phyloP scores from a whole-genome alignment of 2,797 vertebrate species.

The Schizopygopsis pylzovi region DNA sequence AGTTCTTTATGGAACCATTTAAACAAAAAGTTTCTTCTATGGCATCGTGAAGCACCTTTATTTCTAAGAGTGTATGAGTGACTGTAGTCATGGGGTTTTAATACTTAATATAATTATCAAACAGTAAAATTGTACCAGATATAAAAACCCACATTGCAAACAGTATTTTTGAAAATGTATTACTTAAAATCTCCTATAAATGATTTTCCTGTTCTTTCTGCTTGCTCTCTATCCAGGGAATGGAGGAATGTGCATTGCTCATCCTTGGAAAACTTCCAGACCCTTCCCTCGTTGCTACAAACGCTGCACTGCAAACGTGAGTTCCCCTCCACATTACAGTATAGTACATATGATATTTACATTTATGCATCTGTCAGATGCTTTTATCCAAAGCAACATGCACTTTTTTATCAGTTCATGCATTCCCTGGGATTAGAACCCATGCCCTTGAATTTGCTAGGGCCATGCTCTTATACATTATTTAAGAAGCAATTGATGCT shows the following conservation, averaged over 20 bases:
- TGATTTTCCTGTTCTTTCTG: neutral
- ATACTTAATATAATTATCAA: neutral
- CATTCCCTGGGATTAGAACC: neutral
- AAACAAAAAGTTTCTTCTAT: too few relatives aligned
- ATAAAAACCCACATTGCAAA: neutral
- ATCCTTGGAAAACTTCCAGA: constrained; percentile 93
- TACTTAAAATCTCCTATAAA: neutral
- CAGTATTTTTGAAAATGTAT: neutral
- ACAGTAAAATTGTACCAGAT: neutral
- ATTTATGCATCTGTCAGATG: neutral
- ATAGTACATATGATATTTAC: neutral
- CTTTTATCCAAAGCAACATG: neutral
- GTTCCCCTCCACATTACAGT: constrained; percentile 56
- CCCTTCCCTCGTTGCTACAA: constrained; percentile 86
- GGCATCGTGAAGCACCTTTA: too few relatives aligned
- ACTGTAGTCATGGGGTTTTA: neutral
- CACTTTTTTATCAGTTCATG: neutral
- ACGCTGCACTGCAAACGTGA: constrained; percentile 94
- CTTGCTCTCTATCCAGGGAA: constrained; percentile 77
- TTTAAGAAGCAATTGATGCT: neutral
- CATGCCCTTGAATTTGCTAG: neutral
- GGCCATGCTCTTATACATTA: neutral
- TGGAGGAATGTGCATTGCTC: constrained; percentile 93
- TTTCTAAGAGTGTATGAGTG: neutral
- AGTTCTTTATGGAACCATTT: too few relatives aligned